Conservation (phyloP, 1,140 invertebrate species). For the Lineus longissimus region DNA sequence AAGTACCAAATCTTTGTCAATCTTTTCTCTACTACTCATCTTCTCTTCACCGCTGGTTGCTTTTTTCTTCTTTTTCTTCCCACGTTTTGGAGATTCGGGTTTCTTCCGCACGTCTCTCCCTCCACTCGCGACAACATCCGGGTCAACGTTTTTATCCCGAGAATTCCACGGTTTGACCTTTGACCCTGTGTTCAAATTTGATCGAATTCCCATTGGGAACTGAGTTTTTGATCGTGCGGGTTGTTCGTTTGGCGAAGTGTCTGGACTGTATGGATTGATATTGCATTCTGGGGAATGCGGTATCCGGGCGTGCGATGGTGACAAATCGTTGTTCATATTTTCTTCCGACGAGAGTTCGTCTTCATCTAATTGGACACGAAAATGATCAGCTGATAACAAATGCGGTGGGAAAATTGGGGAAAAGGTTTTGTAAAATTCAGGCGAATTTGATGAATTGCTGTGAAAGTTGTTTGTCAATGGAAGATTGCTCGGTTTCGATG, state of each 20-base stretch:
- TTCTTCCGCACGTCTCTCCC: too few species aligned
- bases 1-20: too few species aligned
- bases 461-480: neutral
- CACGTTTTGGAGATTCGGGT: too few species aligned
- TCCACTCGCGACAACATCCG: too few species aligned
- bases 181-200: too few species aligned
- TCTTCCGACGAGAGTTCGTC: neutral
- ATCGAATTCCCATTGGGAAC: too few species aligned
- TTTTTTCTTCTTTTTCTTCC: too few species aligned
- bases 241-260: slow-evolving; percentile 1
- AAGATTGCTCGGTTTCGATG: neutral
- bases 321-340: neutral
- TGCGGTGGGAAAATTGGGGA: slow-evolving; percentile 1
- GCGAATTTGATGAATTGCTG: neutral
- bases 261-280: slow-evolving; percentile 5
- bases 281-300: neutral
- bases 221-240: too few species aligned
- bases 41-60: too few species aligned
- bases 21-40: too few species aligned
- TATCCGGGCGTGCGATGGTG: neutral
- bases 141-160: too few species aligned
- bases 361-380: neutral
- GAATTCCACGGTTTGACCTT: too few species aligned
- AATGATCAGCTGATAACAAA: neutral
- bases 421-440: slow-evolving; percentile 1